phyloP scores from a whole-genome alignment of 2,888 invertebrate species.

The Aspidapion aeneum region DNA sequence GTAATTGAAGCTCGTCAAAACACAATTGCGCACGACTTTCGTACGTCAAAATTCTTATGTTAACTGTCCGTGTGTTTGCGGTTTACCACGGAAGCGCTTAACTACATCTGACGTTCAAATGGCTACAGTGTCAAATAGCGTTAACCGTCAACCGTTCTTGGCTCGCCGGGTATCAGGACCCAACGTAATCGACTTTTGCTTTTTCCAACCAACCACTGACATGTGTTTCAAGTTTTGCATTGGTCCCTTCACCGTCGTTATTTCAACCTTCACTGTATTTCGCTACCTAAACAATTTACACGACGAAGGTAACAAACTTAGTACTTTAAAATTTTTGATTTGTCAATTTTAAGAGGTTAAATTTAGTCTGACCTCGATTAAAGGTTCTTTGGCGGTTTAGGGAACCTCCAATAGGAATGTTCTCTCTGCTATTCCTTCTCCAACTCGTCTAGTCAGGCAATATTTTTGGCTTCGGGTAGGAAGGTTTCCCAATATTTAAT shows the following conservation, averaged over 20 bases:
- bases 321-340: too few species aligned
- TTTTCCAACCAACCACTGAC: too few species aligned
- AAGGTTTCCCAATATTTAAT: constrained; percentile 96
- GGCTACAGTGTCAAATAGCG: not conserved
- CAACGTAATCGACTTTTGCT: too few species aligned
- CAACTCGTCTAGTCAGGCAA: constrained; percentile 64
- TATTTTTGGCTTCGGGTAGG: constrained; percentile 90
- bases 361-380: not conserved
- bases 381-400: constrained; percentile 24
- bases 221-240: too few species aligned
- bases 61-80: not conserved
- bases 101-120: not conserved
- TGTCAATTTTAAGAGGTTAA: too few species aligned
- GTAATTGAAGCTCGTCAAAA: not conserved
- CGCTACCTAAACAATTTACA: too few species aligned
- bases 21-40: not conserved
- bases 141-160: not conserved
- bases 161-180: too few species aligned
- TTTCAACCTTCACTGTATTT: too few species aligned
- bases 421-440: constrained; percentile 45
- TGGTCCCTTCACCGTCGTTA: too few species aligned
- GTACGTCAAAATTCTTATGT: not conserved
- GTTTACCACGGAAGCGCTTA: not conserved
- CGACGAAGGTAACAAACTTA: too few species aligned
- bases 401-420: constrained; percentile 47